A percentile compares a stretch with the other conserved stretches of the same genome.
These are phyloP conservation scores for Cheilosia urbana DNA, from an alignment of 2,888 invertebrate genomes.

Conservation along the genomic window DNA sequence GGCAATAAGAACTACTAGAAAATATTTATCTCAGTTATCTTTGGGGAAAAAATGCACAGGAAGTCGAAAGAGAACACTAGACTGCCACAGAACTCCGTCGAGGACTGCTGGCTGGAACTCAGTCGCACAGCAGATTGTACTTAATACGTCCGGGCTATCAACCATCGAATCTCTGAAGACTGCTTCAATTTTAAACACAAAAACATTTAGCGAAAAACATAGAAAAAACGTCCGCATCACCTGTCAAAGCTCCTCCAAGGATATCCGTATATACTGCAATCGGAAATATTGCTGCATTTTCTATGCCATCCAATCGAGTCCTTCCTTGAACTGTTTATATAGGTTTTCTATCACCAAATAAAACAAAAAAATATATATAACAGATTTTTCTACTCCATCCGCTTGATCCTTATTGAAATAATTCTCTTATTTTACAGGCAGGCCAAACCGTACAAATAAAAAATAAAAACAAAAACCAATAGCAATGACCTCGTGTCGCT, in stretches of 20 bases:
- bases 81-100: not conserved
- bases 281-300: slow-evolving; percentile 35
- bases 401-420: slow-evolving; percentile 34
- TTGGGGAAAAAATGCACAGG: not conserved
- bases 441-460: not conserved
- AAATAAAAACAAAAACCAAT: slow-evolving; percentile 29
- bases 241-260: slow-evolving; percentile 20
- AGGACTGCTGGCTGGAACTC: not conserved
- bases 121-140: not conserved
- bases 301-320: slow-evolving; percentile 18
- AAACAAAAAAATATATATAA: slow-evolving; percentile 12
- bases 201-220: not conserved
- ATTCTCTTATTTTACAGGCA: slow-evolving; percentile 36
- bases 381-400: slow-evolving; percentile 6
- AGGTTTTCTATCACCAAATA: slow-evolving; percentile 22
- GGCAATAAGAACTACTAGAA: too few species aligned
- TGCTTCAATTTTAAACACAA: not conserved
- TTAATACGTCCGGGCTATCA: not conserved
- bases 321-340: slow-evolving; percentile 48
- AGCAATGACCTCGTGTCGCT: slow-evolving; percentile 62
- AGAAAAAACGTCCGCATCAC: not conserved
- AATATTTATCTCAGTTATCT: too few species aligned
- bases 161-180: not conserved
- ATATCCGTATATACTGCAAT: slow-evolving; percentile 41
- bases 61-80: not conserved